A percentile compares a stretch with the other conserved stretches of the same genome.
phyloP scores from a whole-genome alignment of 2,113 vertebrate genomes.

The Anseranas semipalmata region DNA sequence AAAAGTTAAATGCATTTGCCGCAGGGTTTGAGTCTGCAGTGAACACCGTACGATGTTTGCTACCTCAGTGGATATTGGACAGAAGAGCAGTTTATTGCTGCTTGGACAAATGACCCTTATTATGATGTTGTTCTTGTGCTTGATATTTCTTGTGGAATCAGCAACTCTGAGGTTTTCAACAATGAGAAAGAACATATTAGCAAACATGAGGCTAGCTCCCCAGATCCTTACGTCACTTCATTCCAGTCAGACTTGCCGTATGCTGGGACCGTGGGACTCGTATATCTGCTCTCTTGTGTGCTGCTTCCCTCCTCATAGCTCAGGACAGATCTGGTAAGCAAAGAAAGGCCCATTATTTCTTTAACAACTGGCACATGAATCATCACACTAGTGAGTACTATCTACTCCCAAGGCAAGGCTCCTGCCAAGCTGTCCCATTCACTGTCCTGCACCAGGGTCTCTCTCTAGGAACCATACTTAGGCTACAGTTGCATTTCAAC shows the following conservation, averaged over 20 bases:
- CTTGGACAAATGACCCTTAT: not conserved
- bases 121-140: not conserved
- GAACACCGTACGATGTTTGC: not conserved
- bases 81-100: not conserved
- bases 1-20: not conserved
- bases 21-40: not conserved
- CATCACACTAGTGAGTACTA: not conserved
- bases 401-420: not conserved
- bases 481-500: not conserved
- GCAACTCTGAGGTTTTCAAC: not conserved
- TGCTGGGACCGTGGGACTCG: fast-evolving
- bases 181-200: not conserved
- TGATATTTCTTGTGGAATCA: not conserved
- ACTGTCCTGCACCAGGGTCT: not conserved
- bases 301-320: not conserved
- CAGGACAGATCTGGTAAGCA: not conserved
- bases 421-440: not conserved
- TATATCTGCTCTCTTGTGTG: not conserved
- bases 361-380: not conserved
- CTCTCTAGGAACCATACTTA: not conserved
- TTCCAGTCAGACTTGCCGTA: not conserved
- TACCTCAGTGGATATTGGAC: not conserved
- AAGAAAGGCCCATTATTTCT: not conserved
- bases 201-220: not conserved
- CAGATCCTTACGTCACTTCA: not conserved